Evolutionary conservation across 2,888 invertebrate genomes (phyloP).

Genomic region (Bombylius major): DNA sequence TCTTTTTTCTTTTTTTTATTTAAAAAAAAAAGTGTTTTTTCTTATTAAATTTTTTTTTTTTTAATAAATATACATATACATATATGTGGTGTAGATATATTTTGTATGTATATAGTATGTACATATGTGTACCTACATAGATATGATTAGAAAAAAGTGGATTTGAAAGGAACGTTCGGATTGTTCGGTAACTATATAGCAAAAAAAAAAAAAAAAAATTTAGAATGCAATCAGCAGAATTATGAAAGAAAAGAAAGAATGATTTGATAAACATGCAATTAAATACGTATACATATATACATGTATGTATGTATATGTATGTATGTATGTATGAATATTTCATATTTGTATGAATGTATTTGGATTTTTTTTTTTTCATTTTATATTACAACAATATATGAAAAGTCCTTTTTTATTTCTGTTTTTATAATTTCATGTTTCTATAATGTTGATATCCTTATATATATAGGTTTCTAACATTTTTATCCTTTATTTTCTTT

Average conservation of each 20-base stretch:
- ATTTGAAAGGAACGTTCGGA: too few relatives aligned
- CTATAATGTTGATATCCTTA: too few relatives aligned
- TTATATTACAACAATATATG: too few relatives aligned
- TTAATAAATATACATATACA: neutral
- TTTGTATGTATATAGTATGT: neutral
- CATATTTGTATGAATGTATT: neutral
- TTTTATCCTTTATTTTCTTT: too few relatives aligned
- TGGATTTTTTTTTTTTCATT: too few relatives aligned
- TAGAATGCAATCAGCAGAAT: neutral
- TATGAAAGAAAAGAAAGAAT: too few relatives aligned
- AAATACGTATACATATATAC: neutral
- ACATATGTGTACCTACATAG: neutral
- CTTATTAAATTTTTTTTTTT: neutral
- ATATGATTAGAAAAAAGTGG: neutral
- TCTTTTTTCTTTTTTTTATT: too few relatives aligned
- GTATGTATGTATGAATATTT: neutral
- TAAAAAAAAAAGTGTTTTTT: too few relatives aligned
- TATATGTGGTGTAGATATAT: neutral
- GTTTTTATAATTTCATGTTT: too few relatives aligned
- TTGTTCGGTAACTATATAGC: neutral
- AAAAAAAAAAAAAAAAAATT: neutral
- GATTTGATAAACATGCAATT: too few relatives aligned
- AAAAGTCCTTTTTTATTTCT: too few relatives aligned
- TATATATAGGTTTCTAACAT: too few relatives aligned
- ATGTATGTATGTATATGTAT: neutral